Evolutionary conservation across 2,888 invertebrate genomes (phyloP), one percentile per base, ranked within the genome.

Genomic region (Osmoderma eremita): DNA sequence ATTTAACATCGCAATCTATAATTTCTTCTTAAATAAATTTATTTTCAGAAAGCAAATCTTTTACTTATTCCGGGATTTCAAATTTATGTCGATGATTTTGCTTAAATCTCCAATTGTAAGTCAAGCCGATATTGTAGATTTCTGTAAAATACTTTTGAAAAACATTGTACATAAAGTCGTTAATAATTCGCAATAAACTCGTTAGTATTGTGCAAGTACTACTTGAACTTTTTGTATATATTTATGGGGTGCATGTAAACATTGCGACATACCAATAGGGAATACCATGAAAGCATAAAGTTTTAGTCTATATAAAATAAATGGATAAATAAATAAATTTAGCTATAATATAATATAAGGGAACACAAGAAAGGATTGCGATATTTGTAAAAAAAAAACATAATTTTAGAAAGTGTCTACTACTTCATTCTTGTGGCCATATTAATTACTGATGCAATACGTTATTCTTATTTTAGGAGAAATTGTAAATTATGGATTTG

Each of bases 341-440:
- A 61, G 58, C 30, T 61, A 45, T 30, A 61, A 30, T 13, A 10
- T 24, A 61, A 45, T 45, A 17, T 61, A 61, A 61, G 41, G 42
- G 42, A 61, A 42, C 58, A 61, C 58, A 61, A 61, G 36, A 61
- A 30, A 45, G 36, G 30, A 45, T 45, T 17, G 58, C 48, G 48
- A 17, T 48, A 61, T 45, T 45, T 61, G 30, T 30, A 61, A 18
- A 56, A 56, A 56, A 15, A 48, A 61, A 45, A 20, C 17, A 22
- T 56, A 45, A 41, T 61, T 36, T 61, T 45, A 48, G 58, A 30
- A 45, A 45, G 20, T 48, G 12, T 18, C 48, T 48, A 49, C 17
- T 42, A 38, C 45, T 42, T 61, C 30, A 41, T 61, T 61, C 58
- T 61, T 61, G 58, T 61, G 58, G 58, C 58, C 58, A 61, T 61